These are phyloP conservation scores for Telenomus remus DNA, from an alignment of 1,140 invertebrate species.

Conservation along the genomic window DNA sequence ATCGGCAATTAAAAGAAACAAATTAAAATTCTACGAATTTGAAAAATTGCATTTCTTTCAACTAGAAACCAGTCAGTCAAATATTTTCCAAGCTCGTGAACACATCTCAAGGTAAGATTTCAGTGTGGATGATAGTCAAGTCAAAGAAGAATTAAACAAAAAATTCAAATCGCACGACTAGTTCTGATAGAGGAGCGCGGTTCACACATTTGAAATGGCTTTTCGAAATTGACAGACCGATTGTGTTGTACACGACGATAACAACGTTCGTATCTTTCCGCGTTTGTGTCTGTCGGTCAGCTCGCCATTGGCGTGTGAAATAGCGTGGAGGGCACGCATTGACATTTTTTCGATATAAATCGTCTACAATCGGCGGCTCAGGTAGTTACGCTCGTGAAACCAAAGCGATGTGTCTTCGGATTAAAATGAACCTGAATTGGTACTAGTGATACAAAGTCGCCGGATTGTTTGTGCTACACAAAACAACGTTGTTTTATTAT, in stretches of 20 bases:
- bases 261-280: constrained; percentile 48
- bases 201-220: neutral
- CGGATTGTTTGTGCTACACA: neutral
- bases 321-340: constrained; percentile 52
- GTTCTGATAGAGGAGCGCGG: too few relatives aligned
- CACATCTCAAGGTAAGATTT: too few relatives aligned
- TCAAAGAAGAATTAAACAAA: neutral
- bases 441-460: neutral
- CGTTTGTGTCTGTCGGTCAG: constrained; percentile 44
- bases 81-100: too few relatives aligned
- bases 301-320: constrained; percentile 54
- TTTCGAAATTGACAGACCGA: too few relatives aligned
- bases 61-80: too few relatives aligned
- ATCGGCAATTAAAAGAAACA: too few relatives aligned
- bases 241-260: constrained; percentile 24
- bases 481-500: too few relatives aligned
- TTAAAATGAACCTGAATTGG: constrained; percentile 41
- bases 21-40: too few relatives aligned
- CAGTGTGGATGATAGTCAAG: too few relatives aligned
- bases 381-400: constrained; percentile 39
- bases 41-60: too few relatives aligned
- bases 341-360: constrained; percentile 59
- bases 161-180: constrained; percentile 24
- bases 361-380: constrained; percentile 45
- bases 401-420: constrained; percentile 28